phyloP scores from a whole-genome alignment of 2,113 vertebrate species.

The Dromaius novaehollandiae region DNA sequence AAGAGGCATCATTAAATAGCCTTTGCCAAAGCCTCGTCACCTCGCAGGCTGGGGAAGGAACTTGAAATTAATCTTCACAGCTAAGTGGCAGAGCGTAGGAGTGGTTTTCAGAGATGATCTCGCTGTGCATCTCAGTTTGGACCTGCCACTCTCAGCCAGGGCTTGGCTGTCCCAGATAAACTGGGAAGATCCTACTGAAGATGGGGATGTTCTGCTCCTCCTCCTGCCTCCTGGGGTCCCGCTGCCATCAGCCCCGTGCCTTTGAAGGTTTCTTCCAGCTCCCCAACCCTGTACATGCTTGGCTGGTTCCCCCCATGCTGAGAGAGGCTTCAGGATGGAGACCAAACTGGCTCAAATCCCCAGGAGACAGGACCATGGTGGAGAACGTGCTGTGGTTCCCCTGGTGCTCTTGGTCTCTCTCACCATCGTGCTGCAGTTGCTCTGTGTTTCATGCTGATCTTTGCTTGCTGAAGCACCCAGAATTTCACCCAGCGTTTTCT shows the following conservation, averaged over 20 bases:
- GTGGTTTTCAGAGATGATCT: conserved; percentile 34
- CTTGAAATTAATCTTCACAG: neutral
- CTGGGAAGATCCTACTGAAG: neutral
- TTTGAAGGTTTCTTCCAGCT: neutral
- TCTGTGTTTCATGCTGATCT: neutral
- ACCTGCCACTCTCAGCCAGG: neutral
- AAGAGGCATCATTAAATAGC: neutral
- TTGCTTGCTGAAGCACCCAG: neutral
- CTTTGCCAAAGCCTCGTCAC: conserved; percentile 4
- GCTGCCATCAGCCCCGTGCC: neutral
- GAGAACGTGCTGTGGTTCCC: rapidly evolving
- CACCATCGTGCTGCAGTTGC: too few relatives aligned
- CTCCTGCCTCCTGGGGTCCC: rapidly evolving
- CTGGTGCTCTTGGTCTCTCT: too few relatives aligned
- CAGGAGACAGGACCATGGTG: neutral
- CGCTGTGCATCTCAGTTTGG: conserved; percentile 24
- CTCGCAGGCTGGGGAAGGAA: conserved; percentile 11
- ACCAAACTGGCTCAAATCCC: neutral
- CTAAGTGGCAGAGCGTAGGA: conserved; percentile 30
- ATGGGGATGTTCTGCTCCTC: neutral
- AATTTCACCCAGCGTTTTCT: neutral
- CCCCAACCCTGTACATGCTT: neutral
- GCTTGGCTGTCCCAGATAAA: neutral
- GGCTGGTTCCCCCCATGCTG: neutral
- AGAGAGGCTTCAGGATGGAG: neutral